phyloP scores from a whole-genome alignment of 2,113 vertebrate genomes.

The Brachyhypopomus occidentalis region DNA sequence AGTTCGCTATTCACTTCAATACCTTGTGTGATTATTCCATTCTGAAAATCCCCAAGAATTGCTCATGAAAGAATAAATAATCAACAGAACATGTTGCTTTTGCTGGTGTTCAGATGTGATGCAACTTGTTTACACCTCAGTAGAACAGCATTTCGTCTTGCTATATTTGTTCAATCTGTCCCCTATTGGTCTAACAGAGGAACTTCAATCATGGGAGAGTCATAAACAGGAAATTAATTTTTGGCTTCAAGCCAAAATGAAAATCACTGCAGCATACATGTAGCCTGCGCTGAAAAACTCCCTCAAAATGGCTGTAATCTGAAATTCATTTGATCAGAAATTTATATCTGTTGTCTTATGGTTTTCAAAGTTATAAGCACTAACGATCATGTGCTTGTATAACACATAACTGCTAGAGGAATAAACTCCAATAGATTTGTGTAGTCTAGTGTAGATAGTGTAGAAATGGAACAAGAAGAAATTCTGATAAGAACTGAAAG shows the following conservation, averaged over 20 bases:
- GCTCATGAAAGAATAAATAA: not conserved
- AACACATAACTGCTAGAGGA: not conserved
- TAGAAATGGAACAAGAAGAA: not conserved
- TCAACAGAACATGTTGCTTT: not conserved
- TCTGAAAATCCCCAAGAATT: not conserved
- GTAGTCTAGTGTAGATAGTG: not conserved
- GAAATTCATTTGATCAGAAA: not conserved
- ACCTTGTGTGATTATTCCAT: not conserved
- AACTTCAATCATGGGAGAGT: slow-evolving; percentile 51
- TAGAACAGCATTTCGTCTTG: slow-evolving; percentile 45
- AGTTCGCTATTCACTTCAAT: not conserved
- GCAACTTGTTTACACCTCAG: not conserved
- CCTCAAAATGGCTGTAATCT: not conserved
- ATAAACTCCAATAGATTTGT: not conserved
- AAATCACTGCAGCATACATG: not conserved
- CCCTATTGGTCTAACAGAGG: slow-evolving; percentile 32
- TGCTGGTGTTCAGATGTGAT: not conserved
- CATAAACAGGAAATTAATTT: slow-evolving; percentile 71
- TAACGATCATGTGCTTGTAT: not conserved
- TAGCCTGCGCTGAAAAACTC: not conserved
- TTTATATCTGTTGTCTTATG: not conserved
- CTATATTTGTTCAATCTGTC: slow-evolving; percentile 50
- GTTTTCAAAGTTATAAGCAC: not conserved
- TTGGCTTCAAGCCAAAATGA: slow-evolving; percentile 9
- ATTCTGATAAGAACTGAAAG: not conserved